Conservation (phyloP, 2,888 invertebrate genomes). For the Ecliptopera silaceata region DNA sequence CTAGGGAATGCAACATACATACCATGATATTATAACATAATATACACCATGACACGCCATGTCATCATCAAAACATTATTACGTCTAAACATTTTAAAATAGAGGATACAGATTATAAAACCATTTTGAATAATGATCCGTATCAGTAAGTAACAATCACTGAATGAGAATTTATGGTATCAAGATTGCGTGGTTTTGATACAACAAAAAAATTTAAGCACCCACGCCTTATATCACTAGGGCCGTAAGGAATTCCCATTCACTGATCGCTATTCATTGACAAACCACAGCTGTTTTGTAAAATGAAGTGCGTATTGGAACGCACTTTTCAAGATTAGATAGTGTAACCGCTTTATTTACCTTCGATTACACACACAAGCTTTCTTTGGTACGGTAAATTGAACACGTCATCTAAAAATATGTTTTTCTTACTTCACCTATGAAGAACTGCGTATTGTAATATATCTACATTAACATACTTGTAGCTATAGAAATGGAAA, state of each 20-base stretch:
- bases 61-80: slow-evolving; percentile 48
- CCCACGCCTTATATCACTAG: slow-evolving; percentile 47
- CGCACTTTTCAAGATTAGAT: slow-evolving; percentile 39
- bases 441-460: background rate
- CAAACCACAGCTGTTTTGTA: slow-evolving; percentile 49
- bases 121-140: slow-evolving; percentile 27
- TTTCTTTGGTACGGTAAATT: slow-evolving; percentile 21
- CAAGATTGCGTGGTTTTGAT: slow-evolving; percentile 29
- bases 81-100: slow-evolving; percentile 40
- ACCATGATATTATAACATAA: slow-evolving; percentile 41
- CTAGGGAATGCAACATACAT: slow-evolving; percentile 48
- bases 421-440: background rate
- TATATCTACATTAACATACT: background rate
- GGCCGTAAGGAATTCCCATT: slow-evolving; percentile 47
- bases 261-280: slow-evolving; percentile 56
- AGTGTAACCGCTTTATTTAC: slow-evolving; percentile 37
- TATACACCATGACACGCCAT: slow-evolving; percentile 49
- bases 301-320: slow-evolving; percentile 35
- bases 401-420: slow-evolving; percentile 4
- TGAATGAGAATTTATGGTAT: slow-evolving; percentile 32
- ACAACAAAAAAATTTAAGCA: slow-evolving; percentile 31
- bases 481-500: background rate
- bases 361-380: slow-evolving; percentile 20
- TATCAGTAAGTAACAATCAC: slow-evolving; percentile 23
- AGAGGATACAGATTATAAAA: slow-evolving; percentile 27